phyloP scores from a whole-genome alignment of 2,113 vertebrate genomes.

The Scomber colias region DNA sequence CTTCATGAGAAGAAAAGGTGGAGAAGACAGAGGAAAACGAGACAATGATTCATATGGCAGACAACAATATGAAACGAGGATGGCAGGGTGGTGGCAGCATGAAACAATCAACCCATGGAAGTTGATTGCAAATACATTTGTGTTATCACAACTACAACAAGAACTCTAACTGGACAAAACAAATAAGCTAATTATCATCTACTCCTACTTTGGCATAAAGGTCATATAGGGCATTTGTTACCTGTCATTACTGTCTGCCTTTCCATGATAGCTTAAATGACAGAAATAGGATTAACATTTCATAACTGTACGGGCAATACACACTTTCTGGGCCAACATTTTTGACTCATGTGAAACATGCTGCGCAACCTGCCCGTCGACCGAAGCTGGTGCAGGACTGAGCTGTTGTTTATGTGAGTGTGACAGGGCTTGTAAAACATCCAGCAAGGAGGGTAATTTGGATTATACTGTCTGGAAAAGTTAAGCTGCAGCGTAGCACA shows the following conservation, averaged over 20 bases:
- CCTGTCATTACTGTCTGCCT: slow-evolving; percentile 83
- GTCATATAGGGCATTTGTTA: slow-evolving; percentile 67
- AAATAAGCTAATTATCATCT: slow-evolving; percentile 33
- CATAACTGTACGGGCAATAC: slow-evolving; percentile 13
- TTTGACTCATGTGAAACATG: slow-evolving; percentile 21
- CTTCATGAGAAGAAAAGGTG: too few species aligned
- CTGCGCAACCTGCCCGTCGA: slow-evolving; percentile 4
- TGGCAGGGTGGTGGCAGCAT: slow-evolving; percentile 10
- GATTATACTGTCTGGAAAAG: slow-evolving; percentile 58
- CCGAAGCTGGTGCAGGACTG: slow-evolving; percentile 13
- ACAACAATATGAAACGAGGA: neutral
- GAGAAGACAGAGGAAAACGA: neutral
- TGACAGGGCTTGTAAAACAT: slow-evolving; percentile 59
- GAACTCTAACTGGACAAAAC: neutral
- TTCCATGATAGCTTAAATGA: slow-evolving; percentile 85
- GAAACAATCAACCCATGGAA: slow-evolving; percentile 12
- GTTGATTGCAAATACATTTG: slow-evolving; percentile 36
- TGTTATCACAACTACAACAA: slow-evolving; percentile 43
- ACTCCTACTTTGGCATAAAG: slow-evolving; percentile 44
- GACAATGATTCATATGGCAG: neutral
- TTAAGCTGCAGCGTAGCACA: slow-evolving; percentile 44
- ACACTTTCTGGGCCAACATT: slow-evolving; percentile 25
- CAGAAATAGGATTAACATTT: slow-evolving; percentile 76
- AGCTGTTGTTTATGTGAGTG: slow-evolving; percentile 43
- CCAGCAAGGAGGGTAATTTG: slow-evolving; percentile 59